phyloP scores from a whole-genome alignment of 2,113 vertebrate genomes.

The Coptodon rendalli region DNA sequence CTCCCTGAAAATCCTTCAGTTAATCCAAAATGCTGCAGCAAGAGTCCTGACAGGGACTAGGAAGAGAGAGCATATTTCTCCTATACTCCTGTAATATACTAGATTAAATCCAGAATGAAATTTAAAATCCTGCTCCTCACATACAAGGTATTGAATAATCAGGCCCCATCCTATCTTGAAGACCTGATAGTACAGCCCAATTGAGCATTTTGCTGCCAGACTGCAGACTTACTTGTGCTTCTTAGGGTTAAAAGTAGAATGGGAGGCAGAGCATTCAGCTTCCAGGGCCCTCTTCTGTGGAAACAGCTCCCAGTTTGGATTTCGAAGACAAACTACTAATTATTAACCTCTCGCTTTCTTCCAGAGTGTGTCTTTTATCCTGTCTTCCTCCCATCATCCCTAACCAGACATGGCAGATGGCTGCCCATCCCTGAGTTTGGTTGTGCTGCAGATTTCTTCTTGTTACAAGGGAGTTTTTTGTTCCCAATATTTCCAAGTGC shows the following conservation, averaged over 20 bases:
- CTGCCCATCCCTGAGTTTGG: no score
- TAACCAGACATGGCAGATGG: no score
- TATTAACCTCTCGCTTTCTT: no score
- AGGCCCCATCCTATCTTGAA: not conserved
- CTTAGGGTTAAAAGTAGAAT: not conserved
- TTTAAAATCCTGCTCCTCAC: not conserved
- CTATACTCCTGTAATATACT: not conserved
- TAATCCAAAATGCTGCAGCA: not conserved
- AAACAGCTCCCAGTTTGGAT: no score
- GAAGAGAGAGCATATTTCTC: not conserved
- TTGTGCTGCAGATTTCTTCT: no score
- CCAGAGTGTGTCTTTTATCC: no score
- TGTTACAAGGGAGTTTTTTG: no score
- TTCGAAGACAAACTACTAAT: no score
- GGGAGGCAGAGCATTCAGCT: not conserved
- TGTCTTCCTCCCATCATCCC: no score
- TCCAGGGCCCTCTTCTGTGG: no score
- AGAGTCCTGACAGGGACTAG: not conserved
- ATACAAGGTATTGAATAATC: not conserved
- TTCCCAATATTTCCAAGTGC: no score
- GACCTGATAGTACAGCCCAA: not conserved
- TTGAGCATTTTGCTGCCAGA: not conserved
- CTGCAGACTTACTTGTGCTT: not conserved
- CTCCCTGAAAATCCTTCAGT: rapidly evolving
- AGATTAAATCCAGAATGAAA: not conserved